These are phyloP conservation scores for Hydrochoerus hydrochaeris DNA, from an alignment of 2,113 vertebrate genomes.

Conservation along the genomic window DNA sequence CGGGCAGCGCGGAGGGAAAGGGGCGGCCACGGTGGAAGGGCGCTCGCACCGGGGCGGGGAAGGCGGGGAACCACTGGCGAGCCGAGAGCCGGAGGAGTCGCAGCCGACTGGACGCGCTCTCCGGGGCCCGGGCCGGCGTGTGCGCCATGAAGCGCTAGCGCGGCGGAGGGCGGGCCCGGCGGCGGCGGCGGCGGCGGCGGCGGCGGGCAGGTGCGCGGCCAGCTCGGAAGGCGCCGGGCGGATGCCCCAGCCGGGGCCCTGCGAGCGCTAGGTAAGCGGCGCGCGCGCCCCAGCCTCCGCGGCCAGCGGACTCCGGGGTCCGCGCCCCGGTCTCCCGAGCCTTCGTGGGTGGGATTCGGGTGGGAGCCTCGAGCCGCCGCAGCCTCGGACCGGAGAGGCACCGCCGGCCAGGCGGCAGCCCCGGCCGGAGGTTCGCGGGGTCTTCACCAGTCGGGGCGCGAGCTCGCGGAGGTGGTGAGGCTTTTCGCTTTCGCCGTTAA, in stretches of 20 bases:
- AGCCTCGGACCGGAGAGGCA: background rate
- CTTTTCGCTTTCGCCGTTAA: background rate
- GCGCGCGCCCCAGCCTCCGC: background rate
- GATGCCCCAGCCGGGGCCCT: slow-evolving; percentile 70
- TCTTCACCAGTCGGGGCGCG: background rate
- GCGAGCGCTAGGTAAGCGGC: slow-evolving; percentile 67
- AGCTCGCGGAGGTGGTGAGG: background rate
- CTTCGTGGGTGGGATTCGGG: background rate
- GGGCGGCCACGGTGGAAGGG: slow-evolving; percentile 70
- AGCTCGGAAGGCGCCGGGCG: slow-evolving; percentile 39
- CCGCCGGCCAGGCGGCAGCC: background rate
- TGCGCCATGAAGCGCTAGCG: slow-evolving; percentile 75
- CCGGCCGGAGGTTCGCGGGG: background rate
- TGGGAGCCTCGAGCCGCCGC: background rate
- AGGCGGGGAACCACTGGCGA: slow-evolving; percentile 68
- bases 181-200: slow-evolving; percentile 44
- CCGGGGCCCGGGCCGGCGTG: slow-evolving; percentile 64
- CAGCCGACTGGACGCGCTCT: slow-evolving; percentile 69
- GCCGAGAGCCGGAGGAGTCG: slow-evolving; percentile 44
- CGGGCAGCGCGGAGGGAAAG: slow-evolving; percentile 43
- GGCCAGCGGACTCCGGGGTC: background rate
- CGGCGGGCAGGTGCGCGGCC: slow-evolving; percentile 71
- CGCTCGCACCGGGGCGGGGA: slow-evolving; percentile 63
- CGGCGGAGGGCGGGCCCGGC: slow-evolving; percentile 29
- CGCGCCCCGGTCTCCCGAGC: background rate